Base-by-base conservation (phyloP, 1,140 invertebrate species). In the Drosophila insularis region DNA sequence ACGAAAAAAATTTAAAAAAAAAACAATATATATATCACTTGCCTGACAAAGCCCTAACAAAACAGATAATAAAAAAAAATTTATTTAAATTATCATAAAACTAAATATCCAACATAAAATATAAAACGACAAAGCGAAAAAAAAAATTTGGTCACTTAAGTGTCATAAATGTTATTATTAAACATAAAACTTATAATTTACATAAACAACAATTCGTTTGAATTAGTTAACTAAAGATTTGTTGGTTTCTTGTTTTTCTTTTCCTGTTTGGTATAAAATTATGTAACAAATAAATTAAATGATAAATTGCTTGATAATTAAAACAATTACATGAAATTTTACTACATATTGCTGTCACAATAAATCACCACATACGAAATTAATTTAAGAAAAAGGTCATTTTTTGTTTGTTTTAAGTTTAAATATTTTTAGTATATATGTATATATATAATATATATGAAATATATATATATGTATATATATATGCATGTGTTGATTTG, bases 211-310 rank as follows among this genome's bases (percentile, higher is more conserved):
- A 86, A 81, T 62, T 59, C 50, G 69, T 27, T 35, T 71, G 62
- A 71, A 68, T 56, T 46, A 37, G 21, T 65, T 39, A 79, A 87
- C 74, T 79, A 87, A 89, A 74, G 4, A 70, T 80, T 87, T 50
- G 43, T 50, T 46, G 43, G 43, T 46, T 8, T 46, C 17, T 17
- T 17, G 40, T 46, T 46, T 17, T 46, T 0, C 1, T 37, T 10
- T 37, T 11, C 3, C 11, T 37, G 35, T 37, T 37, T 46, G 43
- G 19, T 50, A 50, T 50, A 84, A 84, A 89, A 87, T 85, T 86
- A 89, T 87, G 77, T 84, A 89, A 87, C 84, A 87, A 77, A 79
- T 78, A 67, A 62, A 37, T 65, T 68, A 76, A 87, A 77, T 64
- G 32, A 46, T 17, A 63, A 60, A 32, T 50, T 58, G 17, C 14